These are phyloP conservation scores for Aphelinus certus DNA, from an alignment of 1,140 invertebrate genomes.

Conservation along the genomic window DNA sequence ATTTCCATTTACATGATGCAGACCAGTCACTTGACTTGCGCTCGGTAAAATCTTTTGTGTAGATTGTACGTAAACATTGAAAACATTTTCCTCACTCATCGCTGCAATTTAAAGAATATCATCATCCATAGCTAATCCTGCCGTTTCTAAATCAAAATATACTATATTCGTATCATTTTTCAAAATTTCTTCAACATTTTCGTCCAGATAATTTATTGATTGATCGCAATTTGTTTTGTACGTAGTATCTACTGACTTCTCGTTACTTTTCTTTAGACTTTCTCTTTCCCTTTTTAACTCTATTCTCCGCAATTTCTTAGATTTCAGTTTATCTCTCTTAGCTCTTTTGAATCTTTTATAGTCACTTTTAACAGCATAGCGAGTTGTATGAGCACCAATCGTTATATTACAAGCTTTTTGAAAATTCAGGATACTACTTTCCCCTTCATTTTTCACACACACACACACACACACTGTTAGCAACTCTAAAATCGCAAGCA, in stretches of 20 bases:
- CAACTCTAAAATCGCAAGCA: constrained; percentile 1
- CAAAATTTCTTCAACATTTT: not conserved
- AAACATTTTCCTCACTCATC: constrained; percentile 17
- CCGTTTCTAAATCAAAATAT: constrained; percentile 44
- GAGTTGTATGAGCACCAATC: not conserved
- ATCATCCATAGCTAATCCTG: constrained; percentile 25
- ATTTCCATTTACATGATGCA: constrained; percentile 27
- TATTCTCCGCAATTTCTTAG: not conserved
- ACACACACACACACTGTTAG: not conserved
- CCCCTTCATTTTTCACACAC: constrained; percentile 8
- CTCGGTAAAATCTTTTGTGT: constrained; percentile 28
- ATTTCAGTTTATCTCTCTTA: not conserved
- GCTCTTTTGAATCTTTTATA: not conserved
- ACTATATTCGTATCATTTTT: constrained; percentile 21
- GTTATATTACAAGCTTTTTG: not conserved
- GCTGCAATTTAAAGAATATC: constrained; percentile 43
- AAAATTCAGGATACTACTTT: not conserved
- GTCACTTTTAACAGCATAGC: not conserved
- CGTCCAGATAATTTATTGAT: not conserved
- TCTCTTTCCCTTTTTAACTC: not conserved
- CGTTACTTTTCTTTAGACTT: not conserved
- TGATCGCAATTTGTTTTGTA: constrained; percentile 24
- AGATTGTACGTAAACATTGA: constrained; percentile 37
- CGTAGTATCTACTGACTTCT: not conserved
- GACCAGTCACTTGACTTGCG: constrained; percentile 29